phyloP scores from a whole-genome alignment of 1,140 invertebrate genomes.

The Trachymyrmex cornetzi region DNA sequence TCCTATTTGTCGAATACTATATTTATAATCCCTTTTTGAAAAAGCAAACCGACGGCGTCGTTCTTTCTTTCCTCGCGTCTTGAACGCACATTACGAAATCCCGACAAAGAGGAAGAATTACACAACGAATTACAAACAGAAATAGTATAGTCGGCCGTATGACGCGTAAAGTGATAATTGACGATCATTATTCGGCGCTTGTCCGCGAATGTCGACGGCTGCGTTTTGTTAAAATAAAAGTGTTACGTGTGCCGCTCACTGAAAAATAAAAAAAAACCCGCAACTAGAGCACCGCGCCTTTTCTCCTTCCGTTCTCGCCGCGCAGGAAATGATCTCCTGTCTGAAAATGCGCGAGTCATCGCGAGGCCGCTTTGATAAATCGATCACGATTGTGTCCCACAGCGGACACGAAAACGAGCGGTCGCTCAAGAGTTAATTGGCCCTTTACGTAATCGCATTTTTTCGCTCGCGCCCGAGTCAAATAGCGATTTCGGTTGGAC shows the following conservation, averaged over 20 bases:
- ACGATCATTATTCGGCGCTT: constrained; percentile 29
- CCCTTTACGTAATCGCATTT: constrained; percentile 27
- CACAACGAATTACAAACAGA: neutral
- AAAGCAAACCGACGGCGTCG: neutral
- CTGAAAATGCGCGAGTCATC: constrained; percentile 34
- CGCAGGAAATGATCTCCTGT: constrained; percentile 29
- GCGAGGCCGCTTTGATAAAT: constrained; percentile 7
- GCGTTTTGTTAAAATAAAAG: constrained; percentile 31
- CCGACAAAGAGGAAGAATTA: neutral
- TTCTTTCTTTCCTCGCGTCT: neutral
- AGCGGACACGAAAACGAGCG: constrained; percentile 20
- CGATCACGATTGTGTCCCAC: constrained; percentile 36
- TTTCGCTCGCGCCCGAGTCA: neutral
- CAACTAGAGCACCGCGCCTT: constrained; percentile 51
- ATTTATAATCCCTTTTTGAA: neutral
- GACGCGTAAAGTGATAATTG: constrained; percentile 34
- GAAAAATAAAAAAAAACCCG: neutral
- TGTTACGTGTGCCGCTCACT: constrained; percentile 28
- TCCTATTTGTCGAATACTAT: too few relatives aligned
- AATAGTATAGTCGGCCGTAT: neutral
- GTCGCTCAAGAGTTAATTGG: constrained; percentile 13
- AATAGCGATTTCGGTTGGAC: too few relatives aligned
- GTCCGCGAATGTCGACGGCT: neutral
- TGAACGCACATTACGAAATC: constrained; percentile 11
- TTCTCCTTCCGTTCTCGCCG: constrained; percentile 39